Base-by-base conservation (phyloP, 2,797 vertebrate species). In the Rhinichthys osculus region DNA sequence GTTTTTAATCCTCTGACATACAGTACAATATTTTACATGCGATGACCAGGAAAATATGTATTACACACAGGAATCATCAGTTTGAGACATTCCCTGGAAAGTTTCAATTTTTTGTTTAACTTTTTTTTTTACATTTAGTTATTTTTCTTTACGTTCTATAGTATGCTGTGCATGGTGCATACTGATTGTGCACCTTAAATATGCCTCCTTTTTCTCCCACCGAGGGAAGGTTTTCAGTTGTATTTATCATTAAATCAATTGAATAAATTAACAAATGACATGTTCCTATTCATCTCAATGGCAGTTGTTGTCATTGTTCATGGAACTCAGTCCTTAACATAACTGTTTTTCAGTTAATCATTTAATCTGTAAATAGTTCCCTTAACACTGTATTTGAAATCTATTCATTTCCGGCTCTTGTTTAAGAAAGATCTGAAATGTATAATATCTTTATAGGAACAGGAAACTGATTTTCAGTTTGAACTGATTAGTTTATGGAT, bases 251-350 rank as follows among this genome's bases (percentile, higher is more conserved):
- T 66, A 17, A 64, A 66, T 66, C 14, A 66, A 1, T 33, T 64
- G 6, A 33, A 33, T 66, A 33, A 21, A 74, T 52, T 0, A 50
- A 10, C 8, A 33, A 21, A 52, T 50, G 30, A 30, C 14, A 7
- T 74, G 44, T 74, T 74, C 14, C n/a, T 8, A 72, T 72, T 73
- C 16, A 73, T 74, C 44, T 74, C 16, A 74, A 50, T 52, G 30
- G 4, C 16, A 52, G 64, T 33, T 66, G 62, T 66, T 66, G 13
- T 66, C 2, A 7, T 30, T 27, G 11, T 62, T 64, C 4, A 64
- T 64, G 27, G n/a, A 14, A 7, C 59, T 13, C 5, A 64, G 59
- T 16, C 62, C 62, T 64, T 64, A 64, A 64, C n/a, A 30, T 62
- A 62, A 27, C 30, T 30, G 5, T 64, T 62, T 62, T 62, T 13